Conservation (phyloP, 2,888 invertebrate genomes). For the Eustalomyia histrio region DNA sequence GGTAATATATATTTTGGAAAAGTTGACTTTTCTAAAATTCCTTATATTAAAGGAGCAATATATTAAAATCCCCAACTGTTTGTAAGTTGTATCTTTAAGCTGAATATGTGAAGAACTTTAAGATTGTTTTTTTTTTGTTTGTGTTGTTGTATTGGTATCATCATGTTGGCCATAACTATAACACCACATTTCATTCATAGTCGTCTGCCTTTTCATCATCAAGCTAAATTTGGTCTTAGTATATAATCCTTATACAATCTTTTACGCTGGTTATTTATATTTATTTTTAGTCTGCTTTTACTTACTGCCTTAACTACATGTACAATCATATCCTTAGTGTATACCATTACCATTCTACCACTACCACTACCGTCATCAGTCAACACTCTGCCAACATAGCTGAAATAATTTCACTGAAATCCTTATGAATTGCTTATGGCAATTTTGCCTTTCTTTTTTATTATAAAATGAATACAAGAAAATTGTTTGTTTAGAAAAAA, state of each 20-base stretch:
- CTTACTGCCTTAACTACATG: conserved; percentile 21
- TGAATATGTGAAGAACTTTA: conserved; percentile 37
- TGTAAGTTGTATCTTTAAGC: conserved; percentile 25
- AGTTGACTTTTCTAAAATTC: neutral
- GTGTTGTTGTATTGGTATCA: conserved; percentile 39
- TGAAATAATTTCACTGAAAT: conserved; percentile 50
- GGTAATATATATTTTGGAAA: too few relatives aligned
- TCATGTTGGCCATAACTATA: conserved; percentile 37
- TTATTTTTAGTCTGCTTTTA: conserved; percentile 45
- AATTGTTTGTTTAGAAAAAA: conserved; percentile 19
- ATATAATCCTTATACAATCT: conserved; percentile 57
- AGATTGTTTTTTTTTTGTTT: conserved; percentile 50
- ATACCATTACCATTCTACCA: neutral
- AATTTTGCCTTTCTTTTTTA: conserved; percentile 31
- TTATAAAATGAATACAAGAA: neutral
- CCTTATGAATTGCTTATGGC: conserved; percentile 61
- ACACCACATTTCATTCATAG: conserved; percentile 42
- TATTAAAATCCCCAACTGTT: conserved; percentile 31
- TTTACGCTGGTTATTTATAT: conserved; percentile 44
- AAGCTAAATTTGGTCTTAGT: conserved; percentile 33
- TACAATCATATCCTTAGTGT: conserved; percentile 8
- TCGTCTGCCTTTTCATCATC: conserved; percentile 39
- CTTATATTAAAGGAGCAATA: neutral
- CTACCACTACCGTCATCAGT: conserved; percentile 30
- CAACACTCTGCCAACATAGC: conserved; percentile 51